Conservation (phyloP, 2,797 vertebrate species). For the Girardinus metallicus region DNA sequence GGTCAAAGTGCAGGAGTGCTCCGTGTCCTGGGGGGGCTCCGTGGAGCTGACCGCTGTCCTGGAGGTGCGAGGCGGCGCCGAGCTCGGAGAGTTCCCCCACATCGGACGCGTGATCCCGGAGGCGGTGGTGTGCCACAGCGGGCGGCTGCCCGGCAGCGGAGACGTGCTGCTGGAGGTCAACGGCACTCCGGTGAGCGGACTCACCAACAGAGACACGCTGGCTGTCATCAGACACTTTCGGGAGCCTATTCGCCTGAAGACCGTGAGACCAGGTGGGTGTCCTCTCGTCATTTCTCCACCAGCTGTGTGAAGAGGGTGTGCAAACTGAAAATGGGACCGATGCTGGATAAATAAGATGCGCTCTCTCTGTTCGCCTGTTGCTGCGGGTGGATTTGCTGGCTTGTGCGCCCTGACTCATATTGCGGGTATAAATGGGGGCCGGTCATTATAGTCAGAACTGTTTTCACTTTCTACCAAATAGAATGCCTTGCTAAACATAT, state of each 20-base stretch:
- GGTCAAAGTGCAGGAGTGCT: constrained; percentile 92
- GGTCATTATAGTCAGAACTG: neutral
- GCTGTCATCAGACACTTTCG: constrained; percentile 95
- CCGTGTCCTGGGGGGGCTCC: constrained; percentile 87
- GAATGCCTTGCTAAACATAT: neutral
- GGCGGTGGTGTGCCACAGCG: constrained; percentile 79
- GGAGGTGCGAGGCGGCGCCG: constrained; percentile 88
- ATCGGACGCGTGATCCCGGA: constrained; percentile 82
- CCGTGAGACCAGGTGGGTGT: constrained; percentile 90
- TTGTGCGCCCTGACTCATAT: constrained; percentile 2
- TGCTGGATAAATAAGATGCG: neutral
- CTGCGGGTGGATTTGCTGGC: neutral
- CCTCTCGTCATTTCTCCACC: neutral
- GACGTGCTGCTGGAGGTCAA: constrained; percentile 97
- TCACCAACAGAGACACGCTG: constrained; percentile 93
- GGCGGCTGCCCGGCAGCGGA: constrained; percentile 85
- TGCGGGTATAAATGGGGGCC: neutral
- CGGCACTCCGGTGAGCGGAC: constrained; percentile 95
- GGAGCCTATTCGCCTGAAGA: constrained; percentile 93
- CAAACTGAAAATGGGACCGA: neutral
- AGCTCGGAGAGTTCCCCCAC: constrained; percentile 90
- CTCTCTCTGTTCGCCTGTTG: neutral
- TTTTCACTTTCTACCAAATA: neutral
- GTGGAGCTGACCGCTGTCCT: constrained; percentile 82
- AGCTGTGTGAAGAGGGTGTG: neutral